A percentile compares a stretch with the other conserved stretches of the same genome.
These are phyloP conservation scores for Platichthys stellatus DNA, from an alignment of 2,113 vertebrate species.

Conservation along the genomic window DNA sequence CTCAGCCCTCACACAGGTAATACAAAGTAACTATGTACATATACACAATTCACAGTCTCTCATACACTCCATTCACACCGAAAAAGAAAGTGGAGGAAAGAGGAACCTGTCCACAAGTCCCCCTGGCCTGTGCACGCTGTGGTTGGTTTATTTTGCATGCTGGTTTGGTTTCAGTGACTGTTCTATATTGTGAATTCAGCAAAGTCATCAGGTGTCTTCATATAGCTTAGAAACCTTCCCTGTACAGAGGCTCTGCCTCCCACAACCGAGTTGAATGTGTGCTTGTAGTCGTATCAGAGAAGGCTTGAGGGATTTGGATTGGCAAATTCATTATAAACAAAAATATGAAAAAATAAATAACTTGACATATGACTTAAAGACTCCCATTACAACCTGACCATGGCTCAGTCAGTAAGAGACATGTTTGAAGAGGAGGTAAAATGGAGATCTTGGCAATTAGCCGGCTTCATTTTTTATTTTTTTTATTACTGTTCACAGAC, in stretches of 20 bases:
- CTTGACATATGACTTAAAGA: too few species aligned
- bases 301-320: too few species aligned
- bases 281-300: not conserved
- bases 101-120: slow-evolving; percentile 33
- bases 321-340: too few species aligned
- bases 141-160: slow-evolving; percentile 29
- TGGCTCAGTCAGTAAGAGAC: too few species aligned
- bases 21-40: not conserved
- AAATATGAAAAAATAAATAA: too few species aligned
- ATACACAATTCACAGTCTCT: not conserved
- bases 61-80: not conserved
- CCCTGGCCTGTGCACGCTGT: slow-evolving; percentile 2
- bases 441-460: too few species aligned
- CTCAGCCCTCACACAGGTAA: slow-evolving; percentile 98
- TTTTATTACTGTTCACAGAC: too few species aligned
- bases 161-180: not conserved
- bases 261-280: not conserved
- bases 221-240: not conserved
- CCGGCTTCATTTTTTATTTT: too few species aligned
- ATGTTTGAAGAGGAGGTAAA: too few species aligned
- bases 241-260: not conserved
- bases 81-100: slow-evolving; percentile 67
- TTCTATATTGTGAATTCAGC: not conserved
- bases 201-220: not conserved
- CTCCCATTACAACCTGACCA: too few species aligned